Evolutionary conservation across 2,888 invertebrate species (phyloP).

Genomic region (Doris montereyensis): DNA sequence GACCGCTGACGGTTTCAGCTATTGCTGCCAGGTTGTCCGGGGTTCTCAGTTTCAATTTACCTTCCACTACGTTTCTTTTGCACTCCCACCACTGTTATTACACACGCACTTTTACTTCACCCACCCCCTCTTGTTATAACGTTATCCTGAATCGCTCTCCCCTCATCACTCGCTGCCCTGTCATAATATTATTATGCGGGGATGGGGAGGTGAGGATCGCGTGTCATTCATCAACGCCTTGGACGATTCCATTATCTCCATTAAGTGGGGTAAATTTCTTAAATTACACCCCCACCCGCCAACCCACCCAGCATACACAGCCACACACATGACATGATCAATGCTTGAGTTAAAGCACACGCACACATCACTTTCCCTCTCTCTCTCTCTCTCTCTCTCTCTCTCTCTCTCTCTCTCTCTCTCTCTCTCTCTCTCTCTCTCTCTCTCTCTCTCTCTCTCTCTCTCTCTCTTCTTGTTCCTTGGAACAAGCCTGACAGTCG

Average conservation of each 20-base stretch:
- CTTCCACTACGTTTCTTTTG: neutral
- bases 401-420: constrained; percentile 24
- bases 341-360: too few species aligned
- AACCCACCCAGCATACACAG: too few species aligned
- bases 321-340: too few species aligned
- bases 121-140: neutral
- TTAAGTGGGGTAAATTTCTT: neutral
- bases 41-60: neutral
- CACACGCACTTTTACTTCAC: too few species aligned
- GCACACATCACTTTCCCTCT: neutral
- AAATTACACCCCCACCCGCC: too few species aligned
- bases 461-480: constrained; percentile 3
- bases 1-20: neutral
- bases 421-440: constrained; percentile 14
- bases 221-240: too few species aligned
- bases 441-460: constrained; percentile 1
- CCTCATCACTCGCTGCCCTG: too few species aligned
- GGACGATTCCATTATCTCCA: neutral
- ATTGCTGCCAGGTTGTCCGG: neutral
- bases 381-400: constrained; percentile 17
- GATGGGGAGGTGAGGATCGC: too few species aligned
- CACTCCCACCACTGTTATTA: neutral
- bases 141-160: neutral
- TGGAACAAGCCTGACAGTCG: too few species aligned
- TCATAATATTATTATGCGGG: too few species aligned